Conservation (phyloP, 2,113 vertebrate genomes). For the Xenopus borealis region DNA sequence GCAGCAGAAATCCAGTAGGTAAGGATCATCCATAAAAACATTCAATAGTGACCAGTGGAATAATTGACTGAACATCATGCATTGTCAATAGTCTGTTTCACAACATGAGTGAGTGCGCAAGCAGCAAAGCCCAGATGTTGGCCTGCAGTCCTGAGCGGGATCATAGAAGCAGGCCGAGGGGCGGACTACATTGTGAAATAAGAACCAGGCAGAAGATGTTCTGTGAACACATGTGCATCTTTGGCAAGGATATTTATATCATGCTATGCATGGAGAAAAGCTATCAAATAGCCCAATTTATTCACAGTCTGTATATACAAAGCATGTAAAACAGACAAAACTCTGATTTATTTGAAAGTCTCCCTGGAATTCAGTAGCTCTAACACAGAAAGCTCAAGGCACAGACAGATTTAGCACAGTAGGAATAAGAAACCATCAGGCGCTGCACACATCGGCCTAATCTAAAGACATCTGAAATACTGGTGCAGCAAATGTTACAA, state of each 20-base stretch:
- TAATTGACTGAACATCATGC: background rate
- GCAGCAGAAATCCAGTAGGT: background rate
- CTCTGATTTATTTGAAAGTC: constrained; percentile 23
- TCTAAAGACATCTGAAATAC: background rate
- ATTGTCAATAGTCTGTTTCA: background rate
- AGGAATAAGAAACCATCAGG: constrained; percentile 2
- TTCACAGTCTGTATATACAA: background rate
- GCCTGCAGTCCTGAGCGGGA: constrained; percentile 9
- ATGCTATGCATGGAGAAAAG: constrained; percentile 15
- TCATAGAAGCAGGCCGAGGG: constrained; percentile 1
- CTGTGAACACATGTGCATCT: background rate
- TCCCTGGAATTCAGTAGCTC: constrained; percentile 5
- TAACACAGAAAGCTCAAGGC: constrained; percentile 4
- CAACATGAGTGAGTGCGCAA: background rate
- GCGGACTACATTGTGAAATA: background rate
- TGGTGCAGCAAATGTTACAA: background rate
- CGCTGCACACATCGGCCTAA: background rate
- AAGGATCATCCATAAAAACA: background rate
- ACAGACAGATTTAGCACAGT: constrained; percentile 7
- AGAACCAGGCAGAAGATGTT: background rate
- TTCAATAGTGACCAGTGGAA: background rate
- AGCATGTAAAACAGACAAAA: constrained; percentile 8
- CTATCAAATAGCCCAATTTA: constrained; percentile 14
- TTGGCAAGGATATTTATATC: constrained; percentile 1
- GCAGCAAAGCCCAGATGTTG: constrained; percentile 11